Percentiles rank a stretch among this genome's conserved stretches.
Evolutionary conservation across 2,888 invertebrate species (phyloP).

Genomic region (Sclerodermus sp.): DNA sequence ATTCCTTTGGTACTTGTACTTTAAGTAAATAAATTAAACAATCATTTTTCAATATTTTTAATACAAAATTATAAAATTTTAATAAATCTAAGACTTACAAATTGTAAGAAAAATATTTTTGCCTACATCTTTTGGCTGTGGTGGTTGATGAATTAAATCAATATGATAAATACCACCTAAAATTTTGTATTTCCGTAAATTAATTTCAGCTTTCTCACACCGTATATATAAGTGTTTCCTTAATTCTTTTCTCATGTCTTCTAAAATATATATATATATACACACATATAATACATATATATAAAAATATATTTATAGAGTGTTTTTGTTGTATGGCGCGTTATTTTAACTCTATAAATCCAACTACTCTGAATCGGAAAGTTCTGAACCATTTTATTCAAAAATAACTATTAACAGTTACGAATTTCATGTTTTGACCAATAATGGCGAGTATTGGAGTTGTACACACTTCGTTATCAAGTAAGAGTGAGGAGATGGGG

Average conservation of each 20-base stretch:
- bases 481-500: too few species aligned
- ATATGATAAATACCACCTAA: constrained; percentile 77
- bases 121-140: constrained; percentile 69
- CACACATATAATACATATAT: too few species aligned
- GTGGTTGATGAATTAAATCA: constrained; percentile 75
- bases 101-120: constrained; percentile 61
- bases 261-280: constrained; percentile 58
- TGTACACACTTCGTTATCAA: too few species aligned
- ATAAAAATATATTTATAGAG: neutral
- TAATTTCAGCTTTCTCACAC: constrained; percentile 61
- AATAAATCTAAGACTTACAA: constrained; percentile 61
- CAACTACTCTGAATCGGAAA: too few species aligned
- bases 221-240: constrained; percentile 39
- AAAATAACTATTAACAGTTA: too few species aligned
- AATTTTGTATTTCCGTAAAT: constrained; percentile 74
- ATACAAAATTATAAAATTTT: too few species aligned
- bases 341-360: too few species aligned
- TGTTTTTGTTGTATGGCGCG: neutral
- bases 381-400: too few species aligned
- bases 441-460: too few species aligned
- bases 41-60: too few species aligned
- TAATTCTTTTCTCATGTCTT: constrained; percentile 42
- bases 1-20: constrained; percentile 65
- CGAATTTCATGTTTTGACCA: too few species aligned
- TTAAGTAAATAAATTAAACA: constrained; percentile 19